Evolutionary conservation across 2,888 invertebrate species (phyloP).

Genomic region (Sussaba pulchella): DNA sequence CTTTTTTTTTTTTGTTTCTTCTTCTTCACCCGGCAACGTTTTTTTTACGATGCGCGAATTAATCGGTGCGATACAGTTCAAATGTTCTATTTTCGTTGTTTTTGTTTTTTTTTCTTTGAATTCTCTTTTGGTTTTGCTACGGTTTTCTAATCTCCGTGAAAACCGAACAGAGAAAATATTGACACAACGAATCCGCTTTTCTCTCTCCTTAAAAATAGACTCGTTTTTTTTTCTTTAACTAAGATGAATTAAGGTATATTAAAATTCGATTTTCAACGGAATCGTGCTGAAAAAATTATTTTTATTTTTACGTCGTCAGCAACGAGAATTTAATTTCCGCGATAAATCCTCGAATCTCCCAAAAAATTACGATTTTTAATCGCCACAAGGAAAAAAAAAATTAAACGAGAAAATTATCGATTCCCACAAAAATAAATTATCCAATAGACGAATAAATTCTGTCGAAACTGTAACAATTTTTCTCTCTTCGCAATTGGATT

Average conservation of each 20-base stretch:
- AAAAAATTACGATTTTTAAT: neutral
- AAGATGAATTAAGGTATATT: no score
- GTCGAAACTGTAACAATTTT: neutral
- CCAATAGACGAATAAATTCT: neutral
- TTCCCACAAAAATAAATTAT: no score
- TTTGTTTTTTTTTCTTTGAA: neutral
- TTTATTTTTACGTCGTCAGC: no score
- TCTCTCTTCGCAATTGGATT: neutral
- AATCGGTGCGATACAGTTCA: constrained; percentile 3
- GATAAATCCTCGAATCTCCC: neutral
- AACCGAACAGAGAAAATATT: neutral
- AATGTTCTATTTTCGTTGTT: constrained; percentile 2
- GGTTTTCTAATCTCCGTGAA: neutral
- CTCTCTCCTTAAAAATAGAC: constrained; percentile 19
- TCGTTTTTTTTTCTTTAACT: no score
- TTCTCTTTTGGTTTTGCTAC: neutral
- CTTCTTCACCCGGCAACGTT: no score
- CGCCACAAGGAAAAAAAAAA: neutral
- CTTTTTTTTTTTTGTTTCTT: neutral
- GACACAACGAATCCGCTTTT: constrained; percentile 7
- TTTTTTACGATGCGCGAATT: no score
- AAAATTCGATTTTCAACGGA: no score
- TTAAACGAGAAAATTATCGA: neutral
- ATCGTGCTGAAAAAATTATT: no score
- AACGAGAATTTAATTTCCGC: no score